Evolutionary conservation across 2,113 vertebrate genomes (phyloP), one percentile per base, ranked within the genome.

Genomic region (Setophaga petechia): DNA sequence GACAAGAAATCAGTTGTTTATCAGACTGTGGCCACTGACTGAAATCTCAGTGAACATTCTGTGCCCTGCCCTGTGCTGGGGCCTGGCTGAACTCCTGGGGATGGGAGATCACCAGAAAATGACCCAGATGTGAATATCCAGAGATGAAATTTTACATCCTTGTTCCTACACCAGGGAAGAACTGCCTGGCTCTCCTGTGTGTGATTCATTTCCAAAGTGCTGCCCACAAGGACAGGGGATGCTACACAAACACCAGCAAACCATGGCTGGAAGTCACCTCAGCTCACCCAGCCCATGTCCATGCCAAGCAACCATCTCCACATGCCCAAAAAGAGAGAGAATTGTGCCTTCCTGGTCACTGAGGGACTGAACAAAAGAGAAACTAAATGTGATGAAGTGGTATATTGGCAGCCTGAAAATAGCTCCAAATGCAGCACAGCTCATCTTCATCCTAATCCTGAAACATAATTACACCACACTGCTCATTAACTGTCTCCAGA

Each of bases 401-500:
- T 55, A 5, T 20, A 76, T 33, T 72, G 88, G 63, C 85, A 96
- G 82, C 37, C 75, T 75, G 82, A 85, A 87, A 91, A 92, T 1
- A 87, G 92, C 74, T 87, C 82, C 78, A 83, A 94, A 93, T 21
- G 75, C 89, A 76, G 80, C 86, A 72, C 52, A 91, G 84, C 81
- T 91, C 91, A 75, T 71, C 80, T 52, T 39, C 58, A 35, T 41
- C 84, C 90, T 85, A 94, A 96, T 82, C 62, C 80, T 87, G 54
- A 78, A 87, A 80, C 66, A 67, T 84, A 95, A 89, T 87, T 89
- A 93, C 81, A 87, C 62, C 93, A 87, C 67, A 41, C 11, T 91
- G 81, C 84, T 95, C 82, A 87, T 95, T 89, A 95, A 89, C 89
- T 54, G 66, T 76, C 87, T 93, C 87, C 68, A 95, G 74, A 91